phyloP scores from a whole-genome alignment of 2,888 invertebrate species.

The Zootermopsis nevadensis region DNA sequence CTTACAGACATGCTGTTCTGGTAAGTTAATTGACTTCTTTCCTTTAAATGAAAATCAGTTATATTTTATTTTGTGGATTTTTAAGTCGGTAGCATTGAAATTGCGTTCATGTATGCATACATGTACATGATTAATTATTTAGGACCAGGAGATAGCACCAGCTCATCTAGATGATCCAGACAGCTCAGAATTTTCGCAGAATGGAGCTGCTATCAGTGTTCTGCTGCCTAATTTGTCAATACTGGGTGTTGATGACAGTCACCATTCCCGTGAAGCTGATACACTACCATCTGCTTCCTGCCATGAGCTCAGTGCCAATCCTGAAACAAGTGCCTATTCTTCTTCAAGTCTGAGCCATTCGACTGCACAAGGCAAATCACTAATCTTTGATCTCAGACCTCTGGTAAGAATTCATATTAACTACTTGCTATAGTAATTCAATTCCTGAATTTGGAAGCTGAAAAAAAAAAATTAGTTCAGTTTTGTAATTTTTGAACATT shows the following conservation, averaged over 20 bases:
- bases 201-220: not conserved
- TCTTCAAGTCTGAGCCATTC: not conserved
- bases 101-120: no score
- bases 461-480: no score
- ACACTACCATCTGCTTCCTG: not conserved
- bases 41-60: no score
- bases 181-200: not conserved
- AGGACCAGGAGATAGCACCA: not conserved
- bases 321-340: not conserved
- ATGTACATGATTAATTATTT: no score
- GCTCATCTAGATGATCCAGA: not conserved
- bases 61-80: no score
- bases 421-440: no score
- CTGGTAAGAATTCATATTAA: no score
- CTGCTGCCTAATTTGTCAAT: slow-evolving; percentile 2
- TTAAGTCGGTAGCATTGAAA: no score
- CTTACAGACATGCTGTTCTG: not conserved
- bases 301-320: not conserved
- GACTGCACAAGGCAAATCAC: not conserved
- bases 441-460: no score
- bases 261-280: not conserved
- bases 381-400: not conserved
- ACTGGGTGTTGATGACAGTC: not conserved
- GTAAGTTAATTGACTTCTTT: not conserved
- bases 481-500: no score